Base-by-base conservation (phyloP, 1,140 invertebrate species). In the Calliopsis andreniformis region DNA sequence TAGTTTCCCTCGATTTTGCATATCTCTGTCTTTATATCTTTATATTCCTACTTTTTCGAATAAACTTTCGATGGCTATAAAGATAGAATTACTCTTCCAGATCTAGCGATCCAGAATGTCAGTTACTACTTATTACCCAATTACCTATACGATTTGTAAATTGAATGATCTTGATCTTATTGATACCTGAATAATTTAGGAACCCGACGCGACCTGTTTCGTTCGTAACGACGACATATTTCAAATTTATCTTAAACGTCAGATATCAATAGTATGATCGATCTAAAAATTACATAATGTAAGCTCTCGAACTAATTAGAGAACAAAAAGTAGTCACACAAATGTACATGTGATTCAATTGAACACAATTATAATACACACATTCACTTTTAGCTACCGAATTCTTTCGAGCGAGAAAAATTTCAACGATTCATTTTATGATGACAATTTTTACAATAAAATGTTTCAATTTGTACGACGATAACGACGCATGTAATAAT, bases 1-100 rank as follows among this genome's bases (percentile, higher is more conserved):
- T 76, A 76, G 73, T 76, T 76, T 68, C n/a, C 43, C 55, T 69
- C 64, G 10, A 61, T 69, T 76, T 68, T 61, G 64, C 55, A 69
- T 76, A 76, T 69, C 73, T 47, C 45, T 8, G 20, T 51, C 64
- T 76, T 75, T 75, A 63, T 75, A 75, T 53, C 55, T 28, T 18
- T 67, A 75, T 28, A 58, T 45, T 45, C 43, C 49, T 45, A 39
- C 56, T 14, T 39, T 55, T 23, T 45, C 30, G 51, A 43, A 75
- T 75, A 45, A 47, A 75, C 32, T 75, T 75, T 75, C 63, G 0
- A 66, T 58, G 71, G 63, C 71, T 67, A 75, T 75, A 66, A 73
- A 56, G 18, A n/a, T 67, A 67, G 32, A 51, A 30, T 51, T 71
- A 71, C 28, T 47, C 63, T 56, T 45, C 30, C 30, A 45, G 23